Evolutionary conservation across 2,113 vertebrate genomes (phyloP).

Genomic region (Muscicapa adusta): DNA sequence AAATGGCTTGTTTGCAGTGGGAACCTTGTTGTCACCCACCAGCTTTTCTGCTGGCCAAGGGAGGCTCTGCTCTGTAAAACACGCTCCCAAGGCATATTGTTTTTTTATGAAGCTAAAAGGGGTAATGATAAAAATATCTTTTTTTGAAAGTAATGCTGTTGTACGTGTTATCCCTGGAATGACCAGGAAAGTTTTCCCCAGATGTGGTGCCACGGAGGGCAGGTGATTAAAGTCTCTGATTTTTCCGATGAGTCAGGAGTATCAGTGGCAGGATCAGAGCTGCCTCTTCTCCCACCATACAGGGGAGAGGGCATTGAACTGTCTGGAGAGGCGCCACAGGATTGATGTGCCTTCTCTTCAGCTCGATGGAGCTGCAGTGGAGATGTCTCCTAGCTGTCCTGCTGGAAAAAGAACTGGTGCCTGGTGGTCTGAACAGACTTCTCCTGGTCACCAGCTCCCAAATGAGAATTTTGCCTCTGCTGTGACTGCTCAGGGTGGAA

Average conservation of each 20-base stretch:
- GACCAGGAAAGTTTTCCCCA: not conserved
- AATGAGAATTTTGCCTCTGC: not conserved
- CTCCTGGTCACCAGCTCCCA: not conserved
- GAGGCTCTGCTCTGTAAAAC: slow-evolving; percentile 1
- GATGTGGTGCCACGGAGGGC: rapidly evolving
- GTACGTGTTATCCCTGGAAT: rapidly evolving
- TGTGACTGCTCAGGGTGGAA: not conserved
- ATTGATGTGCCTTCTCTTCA: not conserved
- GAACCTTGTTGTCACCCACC: slow-evolving; percentile 34
- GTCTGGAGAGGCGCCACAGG: rapidly evolving
- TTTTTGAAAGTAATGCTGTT: not conserved
- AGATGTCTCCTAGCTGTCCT: not conserved
- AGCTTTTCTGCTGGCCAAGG: slow-evolving; percentile 29
- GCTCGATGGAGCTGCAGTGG: not conserved
- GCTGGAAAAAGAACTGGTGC: not conserved
- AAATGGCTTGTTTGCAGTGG: slow-evolving; percentile 71
- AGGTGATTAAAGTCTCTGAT: not conserved
- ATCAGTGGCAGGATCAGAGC: not conserved
- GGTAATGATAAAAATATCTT: not conserved
- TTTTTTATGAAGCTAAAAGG: not conserved
- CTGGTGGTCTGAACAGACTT: not conserved
- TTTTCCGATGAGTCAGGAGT: not conserved
- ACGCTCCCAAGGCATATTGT: rapidly evolving
- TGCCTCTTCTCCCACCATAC: not conserved
- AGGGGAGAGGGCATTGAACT: not conserved